phyloP scores from a whole-genome alignment of 2,888 invertebrate genomes.

The Drosophila neonasuta region DNA sequence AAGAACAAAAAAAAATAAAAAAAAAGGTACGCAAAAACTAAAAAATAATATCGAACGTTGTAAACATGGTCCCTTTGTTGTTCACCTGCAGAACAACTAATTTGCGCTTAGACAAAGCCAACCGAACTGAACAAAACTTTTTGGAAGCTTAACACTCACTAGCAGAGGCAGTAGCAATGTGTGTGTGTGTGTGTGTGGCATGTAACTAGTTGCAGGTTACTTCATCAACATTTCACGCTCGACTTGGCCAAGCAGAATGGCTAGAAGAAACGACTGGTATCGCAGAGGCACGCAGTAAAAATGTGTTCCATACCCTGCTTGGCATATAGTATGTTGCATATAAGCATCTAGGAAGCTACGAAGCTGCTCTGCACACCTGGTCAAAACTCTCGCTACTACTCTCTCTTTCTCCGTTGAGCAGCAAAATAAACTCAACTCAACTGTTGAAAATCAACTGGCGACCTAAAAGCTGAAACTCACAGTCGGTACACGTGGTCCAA shows the following conservation, averaged over 20 bases:
- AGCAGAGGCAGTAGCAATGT: slow-evolving; percentile 31
- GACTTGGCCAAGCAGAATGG: slow-evolving; percentile 55
- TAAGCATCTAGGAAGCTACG: slow-evolving; percentile 9
- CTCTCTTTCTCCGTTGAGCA: slow-evolving; percentile 6
- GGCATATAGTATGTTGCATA: background rate
- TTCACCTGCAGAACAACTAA: slow-evolving; percentile 61
- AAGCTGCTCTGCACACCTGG: slow-evolving; percentile 57
- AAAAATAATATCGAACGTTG: slow-evolving; percentile 25
- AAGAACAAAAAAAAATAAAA: slow-evolving; percentile 1
- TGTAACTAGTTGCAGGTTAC: slow-evolving; percentile 61
- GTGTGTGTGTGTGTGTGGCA: slow-evolving; percentile 45
- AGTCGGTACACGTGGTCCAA: slow-evolving; percentile 47
- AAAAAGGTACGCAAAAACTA: slow-evolving; percentile 13
- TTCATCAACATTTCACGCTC: slow-evolving; percentile 76
- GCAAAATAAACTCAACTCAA: slow-evolving; percentile 74
- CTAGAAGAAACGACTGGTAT: slow-evolving; percentile 47
- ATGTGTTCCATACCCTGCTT: slow-evolving; percentile 55
- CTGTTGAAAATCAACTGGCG: slow-evolving; percentile 75
- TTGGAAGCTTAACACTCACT: slow-evolving; percentile 61
- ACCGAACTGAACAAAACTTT: slow-evolving; percentile 41
- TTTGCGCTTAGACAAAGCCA: slow-evolving; percentile 64
- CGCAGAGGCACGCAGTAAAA: slow-evolving; percentile 65
- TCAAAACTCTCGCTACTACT: slow-evolving; percentile 28
- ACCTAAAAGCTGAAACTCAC: slow-evolving; percentile 30
- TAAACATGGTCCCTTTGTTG: slow-evolving; percentile 44